phyloP scores from a whole-genome alignment of 2,113 vertebrate species.

The Nansenia antarctica region DNA sequence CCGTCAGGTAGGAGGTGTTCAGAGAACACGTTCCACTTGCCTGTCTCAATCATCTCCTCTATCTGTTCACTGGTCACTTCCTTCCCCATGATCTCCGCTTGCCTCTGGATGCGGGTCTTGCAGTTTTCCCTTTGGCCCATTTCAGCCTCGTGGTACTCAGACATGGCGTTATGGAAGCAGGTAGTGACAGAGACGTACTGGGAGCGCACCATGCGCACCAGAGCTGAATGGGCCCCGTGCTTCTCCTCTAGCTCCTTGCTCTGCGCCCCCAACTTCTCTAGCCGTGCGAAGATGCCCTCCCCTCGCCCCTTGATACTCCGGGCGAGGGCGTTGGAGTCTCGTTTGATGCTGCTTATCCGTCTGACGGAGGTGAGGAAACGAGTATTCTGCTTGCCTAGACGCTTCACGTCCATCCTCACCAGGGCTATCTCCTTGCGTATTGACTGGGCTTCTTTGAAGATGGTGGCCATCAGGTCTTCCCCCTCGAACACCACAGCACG shows the following conservation, averaged over 20 bases:
- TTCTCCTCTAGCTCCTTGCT: conserved; percentile 76
- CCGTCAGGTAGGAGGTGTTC: conserved; percentile 88
- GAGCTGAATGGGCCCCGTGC: conserved; percentile 75
- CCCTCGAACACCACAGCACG: conserved; percentile 81
- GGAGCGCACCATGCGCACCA: conserved; percentile 82
- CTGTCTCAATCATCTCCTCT: conserved; percentile 94
- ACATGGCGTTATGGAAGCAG: conserved; percentile 85
- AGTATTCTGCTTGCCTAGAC: conserved; percentile 88
- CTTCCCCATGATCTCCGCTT: conserved; percentile 96
- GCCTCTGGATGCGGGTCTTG: conserved; percentile 93
- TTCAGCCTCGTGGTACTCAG: conserved; percentile 88
- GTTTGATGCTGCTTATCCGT: conserved; percentile 95
- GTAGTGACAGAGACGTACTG: conserved; percentile 82
- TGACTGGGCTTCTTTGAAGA: conserved; percentile 83
- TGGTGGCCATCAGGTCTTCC: conserved; percentile 79
- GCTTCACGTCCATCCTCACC: conserved; percentile 83
- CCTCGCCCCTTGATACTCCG: conserved; percentile 88
- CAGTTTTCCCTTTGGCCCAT: conserved; percentile 92
- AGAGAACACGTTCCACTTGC: conserved; percentile 93
- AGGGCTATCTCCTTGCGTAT: conserved; percentile 83
- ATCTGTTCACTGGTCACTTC: conserved; percentile 89
- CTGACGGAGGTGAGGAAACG: conserved; percentile 96
- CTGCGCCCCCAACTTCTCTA: conserved; percentile 77
- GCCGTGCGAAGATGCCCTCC: conserved; percentile 83
- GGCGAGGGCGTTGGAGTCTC: conserved; percentile 89